A percentile compares a stretch with the other conserved stretches of the same genome.
phyloP scores from a whole-genome alignment of 2,888 invertebrate species.

The Patella pellucida region DNA sequence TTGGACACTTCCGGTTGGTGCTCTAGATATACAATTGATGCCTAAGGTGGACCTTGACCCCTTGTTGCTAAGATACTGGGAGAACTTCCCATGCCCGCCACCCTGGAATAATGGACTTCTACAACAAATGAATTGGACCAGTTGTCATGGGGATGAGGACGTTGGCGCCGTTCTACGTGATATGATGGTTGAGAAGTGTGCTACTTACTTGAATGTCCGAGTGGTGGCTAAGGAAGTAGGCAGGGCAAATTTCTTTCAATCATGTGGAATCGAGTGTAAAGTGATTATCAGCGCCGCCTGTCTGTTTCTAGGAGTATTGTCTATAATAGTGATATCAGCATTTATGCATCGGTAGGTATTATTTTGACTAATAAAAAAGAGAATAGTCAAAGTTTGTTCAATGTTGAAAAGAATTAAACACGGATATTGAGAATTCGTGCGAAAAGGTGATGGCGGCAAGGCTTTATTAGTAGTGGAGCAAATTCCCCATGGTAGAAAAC shows the following conservation, averaged over 20 bases:
- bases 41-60: neutral
- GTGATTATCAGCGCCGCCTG: neutral
- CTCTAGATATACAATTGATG: neutral
- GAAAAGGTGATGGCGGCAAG: too few species aligned
- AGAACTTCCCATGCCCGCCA: constrained; percentile 1
- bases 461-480: too few species aligned
- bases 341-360: neutral
- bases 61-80: neutral
- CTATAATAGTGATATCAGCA: neutral
- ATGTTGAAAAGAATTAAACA: too few species aligned
- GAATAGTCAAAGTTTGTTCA: too few species aligned
- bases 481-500: too few species aligned
- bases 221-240: constrained; percentile 4
- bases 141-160: neutral
- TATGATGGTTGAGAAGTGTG: constrained; percentile 3
- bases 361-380: neutral
- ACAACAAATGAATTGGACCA: neutral
- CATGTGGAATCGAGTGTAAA: neutral
- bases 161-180: neutral
- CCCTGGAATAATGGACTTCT: neutral
- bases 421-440: too few species aligned
- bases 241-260: neutral
- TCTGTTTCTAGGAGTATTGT: neutral
- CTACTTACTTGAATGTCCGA: neutral
- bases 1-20: neutral